Base-by-base conservation (phyloP, 2,888 invertebrate species). In the Temnothorax unifasciatus region DNA sequence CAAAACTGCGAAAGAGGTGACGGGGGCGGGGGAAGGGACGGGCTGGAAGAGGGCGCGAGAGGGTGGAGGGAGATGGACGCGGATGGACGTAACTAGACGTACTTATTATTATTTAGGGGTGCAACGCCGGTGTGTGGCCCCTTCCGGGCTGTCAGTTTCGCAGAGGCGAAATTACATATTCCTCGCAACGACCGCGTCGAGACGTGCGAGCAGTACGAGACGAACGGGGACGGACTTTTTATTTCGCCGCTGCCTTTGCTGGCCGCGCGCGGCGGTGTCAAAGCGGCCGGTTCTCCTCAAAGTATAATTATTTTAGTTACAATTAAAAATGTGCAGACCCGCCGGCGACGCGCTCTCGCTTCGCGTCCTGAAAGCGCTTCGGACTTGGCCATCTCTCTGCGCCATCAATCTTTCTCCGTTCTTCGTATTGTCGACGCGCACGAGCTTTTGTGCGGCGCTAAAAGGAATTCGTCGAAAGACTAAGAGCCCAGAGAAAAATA, bases 291-390 rank as follows among this genome's bases (percentile, higher is more conserved):
- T 89, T 90, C 92, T 93, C 92, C 93, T 93, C 93, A 93, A 93
- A 93, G 93, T 93, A 93, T 93, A 93, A 94, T 94, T 94, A 94
- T 93, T 94, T 93, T 93, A 93, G 93, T 92, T 93, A 90, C 92
- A 93, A 93, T 93, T 93, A 93, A 93, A 93, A 93, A 93, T 93
- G 92, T 93, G 93, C 92, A 91, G 91, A 89, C 89, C 89, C 90
- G 85, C 85, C 74, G 90, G 88, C 88, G 83, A 87, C 90, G 88
- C 81, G 86, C 71, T 61, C 73, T 61, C 79, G 82, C 84, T 85
- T 69, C 86, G 63, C 61, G 61, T 47, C 84, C 63, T 75, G 73
- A 54, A 64, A 79, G 83, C 84, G 74, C 64, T 85, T 87, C 87
- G 86, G 89, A 86, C 89, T 84, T 81, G 86, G 77, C 85, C 89